A percentile compares a stretch with the other conserved stretches of the same genome.
Evolutionary conservation across 2,888 invertebrate species (phyloP).

Genomic region (Ethmia dodecea): DNA sequence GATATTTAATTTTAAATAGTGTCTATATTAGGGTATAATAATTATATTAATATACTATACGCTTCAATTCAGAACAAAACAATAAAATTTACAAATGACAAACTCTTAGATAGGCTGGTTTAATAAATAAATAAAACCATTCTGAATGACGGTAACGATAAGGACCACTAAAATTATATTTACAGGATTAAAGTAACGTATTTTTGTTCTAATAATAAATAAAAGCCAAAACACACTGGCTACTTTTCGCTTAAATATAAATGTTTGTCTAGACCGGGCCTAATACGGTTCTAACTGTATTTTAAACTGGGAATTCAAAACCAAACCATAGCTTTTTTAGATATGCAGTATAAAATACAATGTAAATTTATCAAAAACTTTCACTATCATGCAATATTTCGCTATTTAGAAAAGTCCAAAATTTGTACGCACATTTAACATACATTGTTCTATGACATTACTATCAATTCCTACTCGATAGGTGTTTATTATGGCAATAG

Average conservation of each 20-base stretch:
- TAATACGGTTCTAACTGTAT: no score
- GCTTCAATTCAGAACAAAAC: conserved; percentile 74
- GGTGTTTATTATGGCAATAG: conserved; percentile 19
- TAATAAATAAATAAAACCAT: conserved; percentile 42
- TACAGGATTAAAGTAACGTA: no score
- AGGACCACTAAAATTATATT: conserved; percentile 57
- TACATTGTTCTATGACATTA: conserved; percentile 20
- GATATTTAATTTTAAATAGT: conserved; percentile 57
- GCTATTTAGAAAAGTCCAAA: conserved; percentile 20
- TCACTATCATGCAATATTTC: conserved; percentile 17
- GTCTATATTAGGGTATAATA: conserved; percentile 47
- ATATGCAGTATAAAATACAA: conserved; percentile 5
- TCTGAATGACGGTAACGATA: conserved; percentile 51
- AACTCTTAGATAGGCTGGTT: conserved; percentile 45
- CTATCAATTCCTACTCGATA: conserved; percentile 43
- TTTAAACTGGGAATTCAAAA: not conserved
- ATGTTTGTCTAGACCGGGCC: no score
- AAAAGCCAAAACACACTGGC: not conserved
- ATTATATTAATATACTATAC: conserved; percentile 64
- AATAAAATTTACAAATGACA: conserved; percentile 69
- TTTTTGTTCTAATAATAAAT: conserved; percentile 6
- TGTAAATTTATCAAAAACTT: conserved; percentile 56
- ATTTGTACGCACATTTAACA: conserved; percentile 9
- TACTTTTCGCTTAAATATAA: no score
- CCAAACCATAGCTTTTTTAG: no score